Evolutionary conservation across 2,888 invertebrate species (phyloP).

Genomic region (Agonopterix subpropinquella): DNA sequence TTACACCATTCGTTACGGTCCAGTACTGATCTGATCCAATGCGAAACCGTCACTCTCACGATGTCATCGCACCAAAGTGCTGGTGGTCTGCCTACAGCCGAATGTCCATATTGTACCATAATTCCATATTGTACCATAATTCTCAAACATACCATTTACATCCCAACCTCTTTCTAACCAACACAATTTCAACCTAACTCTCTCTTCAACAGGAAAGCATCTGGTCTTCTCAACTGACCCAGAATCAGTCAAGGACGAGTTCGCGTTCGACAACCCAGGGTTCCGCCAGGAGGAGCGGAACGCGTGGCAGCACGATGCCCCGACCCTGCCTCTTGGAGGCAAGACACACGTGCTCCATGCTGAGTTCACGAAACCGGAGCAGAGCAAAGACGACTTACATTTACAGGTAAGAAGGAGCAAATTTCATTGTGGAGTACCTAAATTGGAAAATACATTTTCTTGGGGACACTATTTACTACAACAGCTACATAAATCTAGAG

Average conservation of each 20-base stretch:
- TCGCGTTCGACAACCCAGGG: slow-evolving; percentile 88
- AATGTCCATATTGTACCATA: no score
- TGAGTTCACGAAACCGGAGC: slow-evolving; percentile 61
- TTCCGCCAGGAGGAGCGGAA: slow-evolving; percentile 76
- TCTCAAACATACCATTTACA: no score
- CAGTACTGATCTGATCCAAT: no score
- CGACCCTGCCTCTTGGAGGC: slow-evolving; percentile 57
- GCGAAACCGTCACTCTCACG: no score
- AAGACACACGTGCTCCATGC: slow-evolving; percentile 52
- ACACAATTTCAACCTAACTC: background rate
- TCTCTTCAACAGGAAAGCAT: slow-evolving; percentile 77
- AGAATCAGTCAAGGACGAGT: slow-evolving; percentile 84
- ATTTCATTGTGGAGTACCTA: no score
- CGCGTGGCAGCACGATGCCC: slow-evolving; percentile 64
- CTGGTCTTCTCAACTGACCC: slow-evolving; percentile 84
- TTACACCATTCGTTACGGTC: no score
- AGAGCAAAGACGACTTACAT: slow-evolving; percentile 60
- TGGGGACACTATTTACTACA: no score
- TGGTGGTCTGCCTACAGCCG: no score
- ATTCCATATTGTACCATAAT: no score
- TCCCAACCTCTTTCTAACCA: background rate
- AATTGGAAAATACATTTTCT: no score
- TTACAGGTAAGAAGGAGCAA: slow-evolving; percentile 37
- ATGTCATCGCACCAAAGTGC: no score
- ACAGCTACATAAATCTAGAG: no score